Conservation (phyloP, 2,888 invertebrate species). For the Pseudeuparius sepicola region DNA sequence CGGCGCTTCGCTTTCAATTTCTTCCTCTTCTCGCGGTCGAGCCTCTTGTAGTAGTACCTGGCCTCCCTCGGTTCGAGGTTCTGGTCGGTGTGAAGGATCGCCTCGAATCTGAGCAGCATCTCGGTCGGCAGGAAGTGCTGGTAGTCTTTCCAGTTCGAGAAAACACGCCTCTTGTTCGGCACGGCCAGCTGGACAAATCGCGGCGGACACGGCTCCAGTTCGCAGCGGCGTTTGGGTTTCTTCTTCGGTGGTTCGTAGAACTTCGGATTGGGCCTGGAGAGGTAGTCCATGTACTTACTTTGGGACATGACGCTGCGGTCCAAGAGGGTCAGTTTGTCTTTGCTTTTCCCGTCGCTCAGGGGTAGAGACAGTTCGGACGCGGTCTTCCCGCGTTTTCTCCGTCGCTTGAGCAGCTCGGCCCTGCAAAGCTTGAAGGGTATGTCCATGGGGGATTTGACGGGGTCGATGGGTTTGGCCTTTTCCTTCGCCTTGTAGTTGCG, state of each 20-base stretch:
- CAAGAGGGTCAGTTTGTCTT: constrained; percentile 21
- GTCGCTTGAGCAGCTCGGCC: constrained; percentile 11
- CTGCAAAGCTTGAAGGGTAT: constrained; percentile 20
- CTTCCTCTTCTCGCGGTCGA: constrained; percentile 26
- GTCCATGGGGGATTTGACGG: constrained; percentile 18
- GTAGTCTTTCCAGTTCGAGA: constrained; percentile 30
- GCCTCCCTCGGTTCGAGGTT: constrained; percentile 32
- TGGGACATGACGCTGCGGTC: constrained; percentile 27
- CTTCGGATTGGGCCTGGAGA: constrained; percentile 26
- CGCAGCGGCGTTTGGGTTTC: constrained; percentile 20
- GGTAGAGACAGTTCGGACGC: constrained; percentile 1
- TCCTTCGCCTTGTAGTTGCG: constrained; percentile 17
- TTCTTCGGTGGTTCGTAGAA: constrained; percentile 16
- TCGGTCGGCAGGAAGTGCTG: constrained; percentile 26
- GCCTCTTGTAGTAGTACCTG: constrained; percentile 30
- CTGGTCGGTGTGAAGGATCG: constrained; percentile 30
- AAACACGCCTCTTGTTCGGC: constrained; percentile 30
- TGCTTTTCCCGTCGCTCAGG: neutral
- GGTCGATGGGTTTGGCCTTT: constrained; percentile 15
- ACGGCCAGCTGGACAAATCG: constrained; percentile 30
- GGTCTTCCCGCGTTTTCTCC: constrained; percentile 5
- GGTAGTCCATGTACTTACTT: constrained; percentile 27
- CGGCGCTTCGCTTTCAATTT: constrained; percentile 19
- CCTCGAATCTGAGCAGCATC: constrained; percentile 28
- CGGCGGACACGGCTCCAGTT: constrained; percentile 30